A percentile compares a stretch with the other conserved stretches of the same genome.
Conservation (phyloP, 2,113 vertebrate species). For the Notarius lentiginosus region DNA sequence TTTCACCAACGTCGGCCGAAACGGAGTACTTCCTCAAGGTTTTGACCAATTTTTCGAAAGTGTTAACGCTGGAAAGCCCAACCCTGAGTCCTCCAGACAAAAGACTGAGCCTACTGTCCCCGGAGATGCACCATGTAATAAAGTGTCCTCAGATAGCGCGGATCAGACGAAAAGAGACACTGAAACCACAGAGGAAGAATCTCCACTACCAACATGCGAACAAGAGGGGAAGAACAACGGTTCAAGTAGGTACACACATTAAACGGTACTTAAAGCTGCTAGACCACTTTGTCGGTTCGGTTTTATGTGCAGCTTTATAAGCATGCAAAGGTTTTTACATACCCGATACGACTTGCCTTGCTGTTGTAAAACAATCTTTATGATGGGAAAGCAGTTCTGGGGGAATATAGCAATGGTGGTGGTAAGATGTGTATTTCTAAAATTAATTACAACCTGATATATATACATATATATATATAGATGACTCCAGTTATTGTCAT, state of each 20-base stretch:
- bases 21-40: conserved; percentile 94
- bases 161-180: conserved; percentile 78
- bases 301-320: conserved; percentile 97
- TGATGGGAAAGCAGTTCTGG: conserved; percentile 88
- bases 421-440: conserved; percentile 6
- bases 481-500: background rate
- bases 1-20: conserved; percentile 87
- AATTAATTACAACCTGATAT: background rate
- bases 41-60: conserved; percentile 97
- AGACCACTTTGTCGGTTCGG: conserved; percentile 76
- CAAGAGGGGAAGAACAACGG: conserved; percentile 82
- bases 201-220: conserved; percentile 83
- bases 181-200: conserved; percentile 77
- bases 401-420: conserved; percentile 62
- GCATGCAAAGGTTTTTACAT: conserved; percentile 97
- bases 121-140: conserved; percentile 68
- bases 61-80: conserved; percentile 65
- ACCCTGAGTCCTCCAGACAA: conserved; percentile 70
- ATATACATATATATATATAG: background rate
- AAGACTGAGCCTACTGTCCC: conserved; percentile 79
- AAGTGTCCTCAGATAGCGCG: conserved; percentile 76
- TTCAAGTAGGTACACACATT: conserved; percentile 82
- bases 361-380: conserved; percentile 94
- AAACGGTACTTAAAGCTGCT: conserved; percentile 69
- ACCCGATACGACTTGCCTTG: conserved; percentile 93